phyloP scores from a whole-genome alignment of 2,888 invertebrate species.

The Caradrina kadenii region DNA sequence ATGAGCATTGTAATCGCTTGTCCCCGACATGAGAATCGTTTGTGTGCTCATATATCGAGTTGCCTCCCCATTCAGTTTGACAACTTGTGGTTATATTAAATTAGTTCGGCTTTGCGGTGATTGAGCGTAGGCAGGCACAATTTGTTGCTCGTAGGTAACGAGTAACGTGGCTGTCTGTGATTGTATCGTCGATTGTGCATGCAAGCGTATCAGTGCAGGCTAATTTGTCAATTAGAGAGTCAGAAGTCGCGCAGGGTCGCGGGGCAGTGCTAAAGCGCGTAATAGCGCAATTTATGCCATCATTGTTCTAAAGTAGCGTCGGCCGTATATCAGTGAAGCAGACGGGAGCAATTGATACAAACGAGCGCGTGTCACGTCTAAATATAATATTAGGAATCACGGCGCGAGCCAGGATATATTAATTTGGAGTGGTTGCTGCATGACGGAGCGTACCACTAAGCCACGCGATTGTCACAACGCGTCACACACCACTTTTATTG shows the following conservation, averaged over 20 bases:
- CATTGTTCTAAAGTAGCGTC: constrained; percentile 90
- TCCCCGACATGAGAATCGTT: constrained; percentile 80
- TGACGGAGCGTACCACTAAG: constrained; percentile 79
- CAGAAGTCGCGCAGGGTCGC: constrained; percentile 80
- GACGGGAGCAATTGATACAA: constrained; percentile 90
- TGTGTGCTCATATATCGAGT: constrained; percentile 79
- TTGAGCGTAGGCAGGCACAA: constrained; percentile 62
- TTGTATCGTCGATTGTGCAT: constrained; percentile 76
- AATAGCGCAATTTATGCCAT: constrained; percentile 89
- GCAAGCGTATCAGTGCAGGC: constrained; percentile 81
- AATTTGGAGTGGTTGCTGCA: constrained; percentile 87
- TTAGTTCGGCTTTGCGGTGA: constrained; percentile 59
- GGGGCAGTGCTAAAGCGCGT: constrained; percentile 82
- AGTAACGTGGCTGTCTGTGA: constrained; percentile 67
- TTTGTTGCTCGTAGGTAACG: constrained; percentile 66
- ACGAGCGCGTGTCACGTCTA: constrained; percentile 90
- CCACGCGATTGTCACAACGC: constrained; percentile 69
- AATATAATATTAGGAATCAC: constrained; percentile 91
- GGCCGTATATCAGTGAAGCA: constrained; percentile 89
- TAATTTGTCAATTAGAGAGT: constrained; percentile 81
- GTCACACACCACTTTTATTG: constrained; percentile 60
- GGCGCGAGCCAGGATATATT: constrained; percentile 91
- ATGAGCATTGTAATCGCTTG: constrained; percentile 84
- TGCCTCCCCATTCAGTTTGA: constrained; percentile 68
- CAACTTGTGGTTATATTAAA: constrained; percentile 71